phyloP scores from a whole-genome alignment of 1,140 invertebrate species.

The Drosophila repleta region DNA sequence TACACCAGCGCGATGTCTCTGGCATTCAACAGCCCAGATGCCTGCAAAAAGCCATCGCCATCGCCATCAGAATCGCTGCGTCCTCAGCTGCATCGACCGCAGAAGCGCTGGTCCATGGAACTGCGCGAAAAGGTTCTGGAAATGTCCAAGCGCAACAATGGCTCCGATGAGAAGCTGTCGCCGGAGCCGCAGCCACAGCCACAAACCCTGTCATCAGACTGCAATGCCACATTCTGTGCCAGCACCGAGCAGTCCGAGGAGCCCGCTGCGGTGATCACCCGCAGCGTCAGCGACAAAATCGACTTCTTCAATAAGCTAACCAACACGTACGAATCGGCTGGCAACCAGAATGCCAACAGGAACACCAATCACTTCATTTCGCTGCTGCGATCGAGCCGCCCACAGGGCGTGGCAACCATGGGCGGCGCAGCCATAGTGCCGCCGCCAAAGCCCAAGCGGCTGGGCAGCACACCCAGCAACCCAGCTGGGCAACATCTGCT shows the following conservation, averaged over 20 bases:
- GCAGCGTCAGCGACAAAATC: slow-evolving; percentile 72
- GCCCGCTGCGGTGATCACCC: slow-evolving; percentile 10
- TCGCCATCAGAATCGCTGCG: slow-evolving; percentile 34
- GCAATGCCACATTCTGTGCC: slow-evolving; percentile 1
- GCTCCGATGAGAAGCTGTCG: slow-evolving; percentile 34
- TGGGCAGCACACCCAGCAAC: slow-evolving; percentile 13
- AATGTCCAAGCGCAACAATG: slow-evolving; percentile 74
- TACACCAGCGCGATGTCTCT: slow-evolving; percentile 53
- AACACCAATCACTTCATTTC: slow-evolving; percentile 67
- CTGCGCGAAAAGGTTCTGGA: slow-evolving; percentile 71
- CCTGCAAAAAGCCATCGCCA: slow-evolving; percentile 17
- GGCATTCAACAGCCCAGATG: slow-evolving; percentile 25
- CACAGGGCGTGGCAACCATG: slow-evolving; percentile 53
- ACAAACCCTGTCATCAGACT: slow-evolving; percentile 15
- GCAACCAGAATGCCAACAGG: slow-evolving; percentile 4
- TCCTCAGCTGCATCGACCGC: slow-evolving; percentile 60
- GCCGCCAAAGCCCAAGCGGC: slow-evolving; percentile 70
- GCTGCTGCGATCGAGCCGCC: slow-evolving; percentile 59
- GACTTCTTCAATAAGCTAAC: slow-evolving; percentile 78
- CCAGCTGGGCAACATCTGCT: slow-evolving; percentile 9
- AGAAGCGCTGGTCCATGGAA: slow-evolving; percentile 73
- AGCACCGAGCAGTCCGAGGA: slow-evolving; percentile 1
- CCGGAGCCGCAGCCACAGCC: slow-evolving; percentile 25
- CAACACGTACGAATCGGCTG: slow-evolving; percentile 65
- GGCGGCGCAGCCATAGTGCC: slow-evolving; percentile 38